Evolutionary conservation across 2,797 vertebrate genomes (phyloP).

Genomic region (Philypnodon macrostomus): DNA sequence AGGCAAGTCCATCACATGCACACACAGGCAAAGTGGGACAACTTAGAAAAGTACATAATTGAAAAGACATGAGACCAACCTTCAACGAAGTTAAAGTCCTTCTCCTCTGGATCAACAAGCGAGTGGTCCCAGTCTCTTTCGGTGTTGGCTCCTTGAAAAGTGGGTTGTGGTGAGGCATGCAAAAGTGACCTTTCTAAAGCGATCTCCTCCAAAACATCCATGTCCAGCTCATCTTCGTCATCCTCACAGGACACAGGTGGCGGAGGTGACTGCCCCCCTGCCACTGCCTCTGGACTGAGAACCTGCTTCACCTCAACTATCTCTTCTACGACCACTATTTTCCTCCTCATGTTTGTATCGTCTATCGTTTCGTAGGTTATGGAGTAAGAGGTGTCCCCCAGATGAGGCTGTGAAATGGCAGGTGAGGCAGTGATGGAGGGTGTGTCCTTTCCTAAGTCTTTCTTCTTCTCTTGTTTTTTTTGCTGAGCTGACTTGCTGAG

Average conservation of each 20-base stretch:
- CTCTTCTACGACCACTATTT: conserved; percentile 83
- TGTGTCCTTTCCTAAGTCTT: conserved; percentile 55
- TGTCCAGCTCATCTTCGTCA: conserved; percentile 70
- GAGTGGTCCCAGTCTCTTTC: conserved; percentile 75
- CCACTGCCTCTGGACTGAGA: conserved; percentile 44
- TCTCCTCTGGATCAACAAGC: conserved; percentile 73
- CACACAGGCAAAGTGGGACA: conserved; percentile 23
- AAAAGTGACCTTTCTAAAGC: conserved; percentile 68
- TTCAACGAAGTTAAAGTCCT: conserved; percentile 79
- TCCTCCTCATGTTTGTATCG: conserved; percentile 77
- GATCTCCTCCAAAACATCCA: conserved; percentile 75
- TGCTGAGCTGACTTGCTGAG: conserved; percentile 62
- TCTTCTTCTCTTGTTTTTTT: conserved; percentile 61
- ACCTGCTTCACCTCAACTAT: conserved; percentile 78
- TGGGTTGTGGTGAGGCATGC: conserved; percentile 4
- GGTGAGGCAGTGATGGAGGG: conserved; percentile 60
- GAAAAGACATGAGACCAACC: conserved; percentile 58
- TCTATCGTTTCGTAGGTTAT: conserved; percentile 43
- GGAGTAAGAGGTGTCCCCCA: conserved; percentile 44
- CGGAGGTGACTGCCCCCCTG: conserved; percentile 49
- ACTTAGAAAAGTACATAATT: conserved; percentile 46
- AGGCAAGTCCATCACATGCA: conserved; percentile 49
- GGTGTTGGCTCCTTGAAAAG: conserved; percentile 43
- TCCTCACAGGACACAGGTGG: conserved; percentile 41
- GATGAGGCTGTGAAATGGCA: conserved; percentile 45